Evolutionary conservation across 2,888 invertebrate species (phyloP).

Genomic region (Drosophila fungiperda): DNA sequence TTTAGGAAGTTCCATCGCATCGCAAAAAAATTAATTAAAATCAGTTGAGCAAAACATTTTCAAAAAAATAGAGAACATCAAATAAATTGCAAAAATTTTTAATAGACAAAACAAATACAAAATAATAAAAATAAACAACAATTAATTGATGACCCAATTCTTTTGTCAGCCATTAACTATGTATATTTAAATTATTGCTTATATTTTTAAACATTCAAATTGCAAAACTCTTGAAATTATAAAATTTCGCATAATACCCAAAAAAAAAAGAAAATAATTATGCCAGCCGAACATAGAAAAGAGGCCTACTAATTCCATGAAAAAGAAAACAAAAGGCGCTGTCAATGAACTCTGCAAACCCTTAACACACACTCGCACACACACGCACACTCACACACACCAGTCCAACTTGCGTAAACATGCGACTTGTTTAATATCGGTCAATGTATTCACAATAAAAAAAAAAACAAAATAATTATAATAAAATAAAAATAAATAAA

Average conservation of each 20-base stretch:
- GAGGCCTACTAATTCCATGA: slow-evolving; percentile 24
- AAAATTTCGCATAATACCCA: slow-evolving; percentile 1
- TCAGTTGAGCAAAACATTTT: slow-evolving; percentile 52
- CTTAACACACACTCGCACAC: slow-evolving; percentile 48
- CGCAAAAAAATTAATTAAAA: slow-evolving; percentile 64
- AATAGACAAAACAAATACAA: slow-evolving; percentile 43
- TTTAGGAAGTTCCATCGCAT: slow-evolving; percentile 59
- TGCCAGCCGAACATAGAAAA: slow-evolving; percentile 31
- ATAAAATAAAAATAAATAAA: slow-evolving; percentile 23
- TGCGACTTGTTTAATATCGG: slow-evolving; percentile 80
- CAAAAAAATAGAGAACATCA: slow-evolving; percentile 52
- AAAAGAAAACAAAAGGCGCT: slow-evolving; percentile 49
- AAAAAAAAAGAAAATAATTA: slow-evolving; percentile 8
- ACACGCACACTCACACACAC: slow-evolving; percentile 11
- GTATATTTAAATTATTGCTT: slow-evolving; percentile 62
- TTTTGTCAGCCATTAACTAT: slow-evolving; percentile 60
- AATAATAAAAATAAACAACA: slow-evolving; percentile 14
- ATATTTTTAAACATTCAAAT: slow-evolving; percentile 35
- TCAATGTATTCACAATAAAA: slow-evolving; percentile 74
- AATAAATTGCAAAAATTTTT: slow-evolving; percentile 68
- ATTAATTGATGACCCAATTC: slow-evolving; percentile 74
- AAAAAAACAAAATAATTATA: slow-evolving; percentile 19
- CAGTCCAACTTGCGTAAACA: slow-evolving; percentile 45
- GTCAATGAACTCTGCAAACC: slow-evolving; percentile 74
- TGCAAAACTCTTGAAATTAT: slow-evolving; percentile 20